Base-by-base conservation (phyloP, 2,888 invertebrate genomes). In the Atrina japonica region DNA sequence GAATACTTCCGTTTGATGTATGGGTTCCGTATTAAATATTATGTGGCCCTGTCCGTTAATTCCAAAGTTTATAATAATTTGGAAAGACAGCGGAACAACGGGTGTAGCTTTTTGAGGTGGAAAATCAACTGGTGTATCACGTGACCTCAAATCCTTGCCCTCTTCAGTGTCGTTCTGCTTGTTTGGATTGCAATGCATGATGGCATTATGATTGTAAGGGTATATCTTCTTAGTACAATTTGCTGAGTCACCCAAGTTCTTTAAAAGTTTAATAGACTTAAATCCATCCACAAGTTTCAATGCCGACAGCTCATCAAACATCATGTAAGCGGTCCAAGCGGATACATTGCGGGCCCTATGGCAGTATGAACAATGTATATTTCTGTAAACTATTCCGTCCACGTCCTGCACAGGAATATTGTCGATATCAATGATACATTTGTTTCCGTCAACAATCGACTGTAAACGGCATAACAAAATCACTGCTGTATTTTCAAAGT, bases 61-160 rank as follows among this genome's bases (percentile, higher is more conserved):
- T 5, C 86, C 88, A 67, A 88, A 88, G 69, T 88, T 88, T 79
- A 87, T 84, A 0, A 88, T 66, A 11, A 86, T 78, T 6, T 82
- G 81, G 66, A 85, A 86, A 6, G 86, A 85, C 0, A 86, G 64
- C 0, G 86, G 83, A 59, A 81, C 75, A 21, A 75, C 78, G 0
- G 76, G 72, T 14, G 59, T 23, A n/a, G 70, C 66, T 1, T 29
- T 27, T 41, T 70, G 64, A 7, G 40, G 25, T 7, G 55, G 49
- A 23, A 25, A 9, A 2, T 65, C 52, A 7, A 14, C 14, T 14
- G 21, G 11, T 21, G 41, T 35, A 7, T 50, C 29, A 3, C 61
- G 55, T 16, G 43, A 30, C 2, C 71, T 56, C 3, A 56, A 70
- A 14, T 53, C 66, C 3, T 77, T 71, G 1, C 70, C 50, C 11